phyloP scores from a whole-genome alignment of 2,113 vertebrate genomes.

The Leptobrachium leishanense region DNA sequence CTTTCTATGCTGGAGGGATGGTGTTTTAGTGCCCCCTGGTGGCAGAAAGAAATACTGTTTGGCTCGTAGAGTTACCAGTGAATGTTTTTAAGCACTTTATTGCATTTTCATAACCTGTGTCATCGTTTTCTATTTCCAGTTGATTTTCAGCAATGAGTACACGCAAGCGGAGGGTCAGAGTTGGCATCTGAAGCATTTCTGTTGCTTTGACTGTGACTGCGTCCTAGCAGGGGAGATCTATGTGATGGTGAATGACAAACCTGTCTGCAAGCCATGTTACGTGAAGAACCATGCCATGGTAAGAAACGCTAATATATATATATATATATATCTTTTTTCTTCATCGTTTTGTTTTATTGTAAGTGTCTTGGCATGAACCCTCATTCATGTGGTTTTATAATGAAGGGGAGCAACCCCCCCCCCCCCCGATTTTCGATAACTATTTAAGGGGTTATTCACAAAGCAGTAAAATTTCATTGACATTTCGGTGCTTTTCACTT shows the following conservation, averaged over 20 bases:
- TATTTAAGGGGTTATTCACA: too few relatives aligned
- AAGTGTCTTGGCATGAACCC: too few relatives aligned
- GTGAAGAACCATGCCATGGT: slow-evolving; percentile 92
- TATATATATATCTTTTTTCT: too few relatives aligned
- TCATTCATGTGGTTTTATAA: too few relatives aligned
- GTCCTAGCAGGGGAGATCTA: slow-evolving; percentile 93
- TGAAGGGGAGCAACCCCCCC: too few relatives aligned
- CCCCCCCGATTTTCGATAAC: too few relatives aligned
- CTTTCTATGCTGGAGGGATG: too few relatives aligned
- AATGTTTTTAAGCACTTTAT: not conserved
- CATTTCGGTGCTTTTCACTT: too few relatives aligned
- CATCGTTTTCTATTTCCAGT: slow-evolving; percentile 60
- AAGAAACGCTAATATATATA: slow-evolving; percentile 50
- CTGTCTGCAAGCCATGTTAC: slow-evolving; percentile 91
- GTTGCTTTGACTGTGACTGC: slow-evolving; percentile 96
- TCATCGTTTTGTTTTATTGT: too few relatives aligned
- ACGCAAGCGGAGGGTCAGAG: slow-evolving; percentile 93
- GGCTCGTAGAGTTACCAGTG: not conserved
- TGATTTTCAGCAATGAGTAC: slow-evolving; percentile 98
- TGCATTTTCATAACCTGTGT: not conserved
- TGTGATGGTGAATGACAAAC: slow-evolving; percentile 88
- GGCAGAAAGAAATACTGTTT: slow-evolving; percentile 65
- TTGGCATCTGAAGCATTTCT: slow-evolving; percentile 99
- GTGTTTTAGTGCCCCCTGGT: slow-evolving; percentile 64
- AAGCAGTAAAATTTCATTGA: too few relatives aligned